phyloP scores from a whole-genome alignment of 2,797 vertebrate species.

The Amphiprion clarkii region DNA sequence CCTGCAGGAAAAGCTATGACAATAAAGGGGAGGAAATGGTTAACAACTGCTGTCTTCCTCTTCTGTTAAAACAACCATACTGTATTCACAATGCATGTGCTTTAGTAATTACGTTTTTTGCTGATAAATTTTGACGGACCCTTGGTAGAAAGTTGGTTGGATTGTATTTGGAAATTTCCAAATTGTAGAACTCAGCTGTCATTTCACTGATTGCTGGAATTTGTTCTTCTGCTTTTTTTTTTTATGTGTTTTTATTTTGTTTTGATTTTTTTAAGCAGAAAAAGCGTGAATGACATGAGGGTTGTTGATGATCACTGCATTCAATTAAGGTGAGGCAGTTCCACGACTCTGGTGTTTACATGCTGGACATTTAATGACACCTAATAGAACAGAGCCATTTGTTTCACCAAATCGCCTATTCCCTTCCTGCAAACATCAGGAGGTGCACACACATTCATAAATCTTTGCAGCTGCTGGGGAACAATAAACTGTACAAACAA shows the following conservation, averaged over 20 bases:
- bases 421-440: conserved; percentile 1
- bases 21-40: too few relatives aligned
- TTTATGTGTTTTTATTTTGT: neutral
- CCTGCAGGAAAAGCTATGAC: too few relatives aligned
- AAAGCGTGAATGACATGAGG: neutral
- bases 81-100: too few relatives aligned
- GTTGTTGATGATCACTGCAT: neutral
- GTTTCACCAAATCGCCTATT: neutral
- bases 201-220: neutral
- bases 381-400: neutral
- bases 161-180: too few relatives aligned
- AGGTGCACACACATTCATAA: neutral
- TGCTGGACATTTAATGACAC: neutral
- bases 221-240: neutral
- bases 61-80: too few relatives aligned
- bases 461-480: neutral
- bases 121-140: too few relatives aligned
- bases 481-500: neutral
- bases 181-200: neutral
- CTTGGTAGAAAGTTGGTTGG: too few relatives aligned
- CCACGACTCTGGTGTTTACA: neutral
- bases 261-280: neutral
- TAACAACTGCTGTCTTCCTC: too few relatives aligned
- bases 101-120: too few relatives aligned
- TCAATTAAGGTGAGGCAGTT: neutral